Percentiles rank a stretch among this genome's conserved stretches.
Evolutionary conservation across 2,888 invertebrate genomes (phyloP).

Genomic region (Falcaria lacertinaria): DNA sequence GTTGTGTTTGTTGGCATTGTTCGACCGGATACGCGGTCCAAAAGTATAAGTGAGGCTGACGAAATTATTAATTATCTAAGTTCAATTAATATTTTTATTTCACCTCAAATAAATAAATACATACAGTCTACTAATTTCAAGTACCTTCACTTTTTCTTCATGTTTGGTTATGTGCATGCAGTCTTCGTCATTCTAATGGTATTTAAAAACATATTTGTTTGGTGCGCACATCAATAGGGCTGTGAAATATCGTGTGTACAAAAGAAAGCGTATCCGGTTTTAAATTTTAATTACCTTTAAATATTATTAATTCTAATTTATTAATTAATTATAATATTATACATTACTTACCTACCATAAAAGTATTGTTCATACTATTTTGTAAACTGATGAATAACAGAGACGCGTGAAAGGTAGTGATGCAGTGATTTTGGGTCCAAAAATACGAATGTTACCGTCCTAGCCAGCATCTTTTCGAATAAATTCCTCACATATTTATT

Average conservation of each 20-base stretch:
- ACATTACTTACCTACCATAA: slow-evolving; percentile 56
- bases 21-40: slow-evolving; percentile 44
- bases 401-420: slow-evolving; percentile 44
- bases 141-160: slow-evolving; percentile 11
- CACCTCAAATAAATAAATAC: slow-evolving; percentile 12
- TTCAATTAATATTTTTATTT: slow-evolving; percentile 12
- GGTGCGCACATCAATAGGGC: slow-evolving; percentile 70
- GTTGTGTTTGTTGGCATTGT: slow-evolving; percentile 34
- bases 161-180: slow-evolving; percentile 18
- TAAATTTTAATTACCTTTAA: slow-evolving; percentile 36
- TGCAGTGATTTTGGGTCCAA: slow-evolving; percentile 44
- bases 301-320: slow-evolving; percentile 24
- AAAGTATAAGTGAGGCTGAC: slow-evolving; percentile 17
- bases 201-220: slow-evolving; percentile 29
- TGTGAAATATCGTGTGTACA: slow-evolving; percentile 62
- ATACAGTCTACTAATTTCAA: slow-evolving; percentile 8
- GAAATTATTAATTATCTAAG: slow-evolving; percentile 25
- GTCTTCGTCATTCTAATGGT: slow-evolving; percentile 33
- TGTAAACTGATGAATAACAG: slow-evolving; percentile 48
- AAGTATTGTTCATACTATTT: slow-evolving; percentile 66
- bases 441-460: slow-evolving; percentile 60
- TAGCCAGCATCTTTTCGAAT: slow-evolving; percentile 51
- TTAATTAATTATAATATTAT: slow-evolving; percentile 41
- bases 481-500: slow-evolving; percentile 15
- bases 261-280: slow-evolving; percentile 53